A percentile compares a stretch with the other conserved stretches of the same genome.
Evolutionary conservation across 2,797 vertebrate species (phyloP).

Genomic region (Crax fasciolata): DNA sequence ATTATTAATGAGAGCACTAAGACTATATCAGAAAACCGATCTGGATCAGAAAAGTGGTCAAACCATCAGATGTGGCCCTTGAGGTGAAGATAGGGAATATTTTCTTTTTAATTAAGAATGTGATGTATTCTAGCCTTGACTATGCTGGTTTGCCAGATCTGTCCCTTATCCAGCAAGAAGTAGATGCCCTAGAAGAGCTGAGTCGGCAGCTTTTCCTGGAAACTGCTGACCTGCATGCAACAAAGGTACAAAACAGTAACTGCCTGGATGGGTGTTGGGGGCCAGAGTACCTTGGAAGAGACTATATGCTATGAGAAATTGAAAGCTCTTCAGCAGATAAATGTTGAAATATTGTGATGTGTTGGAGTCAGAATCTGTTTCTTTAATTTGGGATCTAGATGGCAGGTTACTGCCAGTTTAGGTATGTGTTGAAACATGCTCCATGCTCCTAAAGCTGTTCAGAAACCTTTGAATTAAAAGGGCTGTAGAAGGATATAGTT

Average conservation of each 20-base stretch:
- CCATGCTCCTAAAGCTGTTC: neutral
- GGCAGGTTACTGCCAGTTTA: neutral
- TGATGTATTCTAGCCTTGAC: slow-evolving; percentile 79
- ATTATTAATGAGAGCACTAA: neutral
- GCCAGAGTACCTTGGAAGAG: neutral
- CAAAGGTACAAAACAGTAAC: slow-evolving; percentile 87
- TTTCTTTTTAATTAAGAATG: neutral
- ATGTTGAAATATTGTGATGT: neutral
- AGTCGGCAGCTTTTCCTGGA: slow-evolving; percentile 98
- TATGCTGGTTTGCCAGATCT: slow-evolving; percentile 87
- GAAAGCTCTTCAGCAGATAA: neutral
- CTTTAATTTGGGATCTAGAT: neutral
- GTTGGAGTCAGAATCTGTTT: neutral
- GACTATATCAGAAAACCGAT: neutral
- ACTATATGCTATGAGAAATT: neutral
- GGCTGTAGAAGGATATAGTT: neutral
- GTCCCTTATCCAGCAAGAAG: slow-evolving; percentile 95
- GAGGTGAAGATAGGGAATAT: neutral
- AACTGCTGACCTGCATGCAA: slow-evolving; percentile 96
- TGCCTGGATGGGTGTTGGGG: neutral
- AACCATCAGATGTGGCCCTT: neutral
- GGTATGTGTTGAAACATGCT: neutral
- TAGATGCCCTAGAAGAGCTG: slow-evolving; percentile 96
- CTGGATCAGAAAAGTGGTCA: neutral
- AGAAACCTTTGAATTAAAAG: neutral